phyloP scores from a whole-genome alignment of 2,797 vertebrate species.

The Lithobates pipiens region DNA sequence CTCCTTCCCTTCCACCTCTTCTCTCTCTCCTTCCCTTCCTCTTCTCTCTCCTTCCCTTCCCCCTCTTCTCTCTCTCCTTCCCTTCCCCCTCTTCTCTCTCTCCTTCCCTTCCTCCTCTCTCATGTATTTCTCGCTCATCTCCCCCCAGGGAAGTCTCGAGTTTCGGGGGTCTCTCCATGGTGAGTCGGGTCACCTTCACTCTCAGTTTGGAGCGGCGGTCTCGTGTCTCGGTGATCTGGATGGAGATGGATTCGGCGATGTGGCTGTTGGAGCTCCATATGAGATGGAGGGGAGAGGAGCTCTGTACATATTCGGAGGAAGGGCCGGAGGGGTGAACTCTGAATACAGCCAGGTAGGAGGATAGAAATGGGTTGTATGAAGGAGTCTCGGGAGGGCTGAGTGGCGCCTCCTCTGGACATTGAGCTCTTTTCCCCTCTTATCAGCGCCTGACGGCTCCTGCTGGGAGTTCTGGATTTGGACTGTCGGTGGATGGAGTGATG shows the following conservation, averaged over 20 bases:
- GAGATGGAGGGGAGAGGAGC: conserved; percentile 78
- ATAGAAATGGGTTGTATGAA: not conserved
- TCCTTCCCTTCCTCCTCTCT: too few species aligned
- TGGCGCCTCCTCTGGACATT: too few species aligned
- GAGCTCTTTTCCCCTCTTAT: not conserved
- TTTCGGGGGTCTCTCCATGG: conserved; percentile 28
- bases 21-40: too few species aligned
- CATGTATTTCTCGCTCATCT: too few species aligned
- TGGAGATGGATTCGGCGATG: conserved; percentile 80
- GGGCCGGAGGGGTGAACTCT: conserved; percentile 66
- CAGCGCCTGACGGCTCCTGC: conserved; percentile 75
- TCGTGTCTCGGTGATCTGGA: conserved; percentile 81
- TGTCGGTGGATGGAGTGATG: conserved; percentile 76
- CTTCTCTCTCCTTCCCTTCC: too few species aligned
- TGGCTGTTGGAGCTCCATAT: conserved; percentile 86
- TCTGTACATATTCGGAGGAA: conserved; percentile 85
- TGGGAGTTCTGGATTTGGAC: conserved; percentile 79
- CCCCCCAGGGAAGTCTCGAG: not conserved
- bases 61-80: too few species aligned
- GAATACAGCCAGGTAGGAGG: conserved; percentile 78
- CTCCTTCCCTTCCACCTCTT: too few species aligned
- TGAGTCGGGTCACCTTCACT: conserved; percentile 68
- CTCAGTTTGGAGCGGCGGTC: conserved; percentile 81
- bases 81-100: not conserved
- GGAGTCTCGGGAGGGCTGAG: too few species aligned